These are phyloP conservation scores for Reticulitermes lucifugus DNA, from an alignment of 2,888 invertebrate genomes.

Conservation along the genomic window DNA sequence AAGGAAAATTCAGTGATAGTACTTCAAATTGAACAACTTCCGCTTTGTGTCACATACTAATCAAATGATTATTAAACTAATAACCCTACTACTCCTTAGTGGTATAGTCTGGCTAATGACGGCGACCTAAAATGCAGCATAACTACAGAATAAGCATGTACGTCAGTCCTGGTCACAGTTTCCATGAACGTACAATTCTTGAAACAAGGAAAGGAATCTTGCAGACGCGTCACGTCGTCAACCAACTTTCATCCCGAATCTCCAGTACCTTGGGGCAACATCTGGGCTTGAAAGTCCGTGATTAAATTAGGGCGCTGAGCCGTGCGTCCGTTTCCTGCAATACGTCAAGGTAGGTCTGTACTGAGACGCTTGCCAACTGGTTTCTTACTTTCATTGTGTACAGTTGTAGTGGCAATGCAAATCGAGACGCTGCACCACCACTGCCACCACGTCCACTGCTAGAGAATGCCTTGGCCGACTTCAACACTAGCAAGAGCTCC, in stretches of 20 bases:
- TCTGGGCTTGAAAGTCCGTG: constrained; percentile 48
- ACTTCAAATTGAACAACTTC: no score
- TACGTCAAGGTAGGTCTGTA: not conserved
- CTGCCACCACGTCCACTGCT: not conserved
- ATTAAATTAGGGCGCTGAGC: constrained; percentile 49
- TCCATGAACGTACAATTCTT: not conserved
- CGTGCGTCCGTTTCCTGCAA: not conserved
- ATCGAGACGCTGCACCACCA: not conserved
- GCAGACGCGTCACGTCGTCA: constrained; percentile 16
- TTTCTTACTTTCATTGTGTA: not conserved
- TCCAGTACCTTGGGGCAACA: constrained; percentile 36
- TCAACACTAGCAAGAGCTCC: no score
- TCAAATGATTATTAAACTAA: no score
- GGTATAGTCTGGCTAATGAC: no score
- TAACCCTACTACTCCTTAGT: no score
- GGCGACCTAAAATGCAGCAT: no score
- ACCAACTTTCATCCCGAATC: constrained; percentile 40
- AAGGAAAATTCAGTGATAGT: no score
- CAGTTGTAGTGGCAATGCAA: not conserved
- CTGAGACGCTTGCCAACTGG: not conserved
- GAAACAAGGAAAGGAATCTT: not conserved
- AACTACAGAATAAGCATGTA: no score
- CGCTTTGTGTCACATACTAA: no score
- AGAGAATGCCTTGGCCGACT: not conserved
- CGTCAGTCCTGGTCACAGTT: not conserved